Base-by-base conservation (phyloP, 2,797 vertebrate genomes). In the Xiphorhynchus erythropygius region DNA sequence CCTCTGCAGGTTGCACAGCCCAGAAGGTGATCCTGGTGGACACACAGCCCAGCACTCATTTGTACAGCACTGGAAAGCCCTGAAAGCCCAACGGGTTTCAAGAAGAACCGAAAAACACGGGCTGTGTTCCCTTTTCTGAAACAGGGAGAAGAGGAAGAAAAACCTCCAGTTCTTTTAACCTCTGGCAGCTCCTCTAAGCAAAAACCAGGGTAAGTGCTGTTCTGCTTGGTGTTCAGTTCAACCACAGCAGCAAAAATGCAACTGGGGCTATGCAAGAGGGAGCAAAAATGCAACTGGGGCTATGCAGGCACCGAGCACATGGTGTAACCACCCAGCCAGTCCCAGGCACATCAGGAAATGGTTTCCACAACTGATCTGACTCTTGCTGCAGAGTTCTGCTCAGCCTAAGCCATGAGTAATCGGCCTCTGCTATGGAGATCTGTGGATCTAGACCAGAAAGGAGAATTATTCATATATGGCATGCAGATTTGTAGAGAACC, bases 391-490 rank as follows among this genome's bases (percentile, higher is more conserved):
- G 75, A 25, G 70, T 73, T 77, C n/a, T 65, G 90, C 73, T 93
- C 92, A 19, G 82, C 52, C 68, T 63, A 39, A 91, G 69, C 7
- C 65, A 37, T 67, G 81, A 93, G 87, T 68, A 96, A 86, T 76
- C 71, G 64, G 78, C 84, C 74, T 28, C 92, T 68, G 84, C 68
- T 52, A 39, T 0, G 19, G 89, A 42, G 87, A 89, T 71, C 73
- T 35, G 79, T 2, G 50, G 46, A 83, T 77, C 94, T 23, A 35
- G 56, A 84, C 49, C 84, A 92, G 92, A 75, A 91, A 93, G 92
- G 68, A 87, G 84, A 95, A 93, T 94, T 93, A 94, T 33, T 94
- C 94, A 94, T 94, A 96, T 91, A 94, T 81, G 93, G 95, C 76
- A 42, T 73, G 76, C 52, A 16, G 44, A 75, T 87, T 93, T 95